Percentiles rank a stretch among this genome's conserved stretches.
Conservation (phyloP, 2,113 vertebrate species). For the Columba janthina region DNA sequence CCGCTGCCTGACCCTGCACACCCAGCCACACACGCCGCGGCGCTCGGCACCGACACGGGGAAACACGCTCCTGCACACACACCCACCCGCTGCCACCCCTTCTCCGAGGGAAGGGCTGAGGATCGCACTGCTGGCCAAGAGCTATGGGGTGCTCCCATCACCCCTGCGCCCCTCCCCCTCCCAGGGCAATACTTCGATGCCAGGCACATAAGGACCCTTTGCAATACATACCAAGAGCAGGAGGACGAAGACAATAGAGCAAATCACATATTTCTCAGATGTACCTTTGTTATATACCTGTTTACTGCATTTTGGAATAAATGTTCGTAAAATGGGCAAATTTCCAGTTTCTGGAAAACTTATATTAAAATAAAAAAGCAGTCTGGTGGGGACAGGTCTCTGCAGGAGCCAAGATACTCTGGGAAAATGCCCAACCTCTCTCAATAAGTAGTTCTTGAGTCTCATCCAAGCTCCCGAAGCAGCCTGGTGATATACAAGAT, state of each 20-base stretch:
- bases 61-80: fast-evolving
- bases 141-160: fast-evolving
- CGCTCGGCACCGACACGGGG: fast-evolving
- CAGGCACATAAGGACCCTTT: not conserved
- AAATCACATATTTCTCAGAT: not conserved
- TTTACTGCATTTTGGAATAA: not conserved
- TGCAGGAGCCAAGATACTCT: conserved; percentile 13
- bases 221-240: not conserved
- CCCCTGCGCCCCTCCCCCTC: not conserved
- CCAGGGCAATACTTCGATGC: not conserved
- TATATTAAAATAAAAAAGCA: conserved; percentile 33
- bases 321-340: not conserved
- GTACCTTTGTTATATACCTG: not conserved
- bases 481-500: not conserved
- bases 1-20: not conserved
- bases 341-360: conserved; percentile 24
- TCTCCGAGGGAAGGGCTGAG: not conserved
- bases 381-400: conserved; percentile 16
- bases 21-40: not conserved
- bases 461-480: conserved; percentile 3
- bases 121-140: fast-evolving
- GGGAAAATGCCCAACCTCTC: conserved; percentile 38
- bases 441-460: not conserved
- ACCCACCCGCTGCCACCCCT: not conserved
- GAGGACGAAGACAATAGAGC: not conserved